Conservation (phyloP, 1,140 invertebrate species). For the Zophobas morio region DNA sequence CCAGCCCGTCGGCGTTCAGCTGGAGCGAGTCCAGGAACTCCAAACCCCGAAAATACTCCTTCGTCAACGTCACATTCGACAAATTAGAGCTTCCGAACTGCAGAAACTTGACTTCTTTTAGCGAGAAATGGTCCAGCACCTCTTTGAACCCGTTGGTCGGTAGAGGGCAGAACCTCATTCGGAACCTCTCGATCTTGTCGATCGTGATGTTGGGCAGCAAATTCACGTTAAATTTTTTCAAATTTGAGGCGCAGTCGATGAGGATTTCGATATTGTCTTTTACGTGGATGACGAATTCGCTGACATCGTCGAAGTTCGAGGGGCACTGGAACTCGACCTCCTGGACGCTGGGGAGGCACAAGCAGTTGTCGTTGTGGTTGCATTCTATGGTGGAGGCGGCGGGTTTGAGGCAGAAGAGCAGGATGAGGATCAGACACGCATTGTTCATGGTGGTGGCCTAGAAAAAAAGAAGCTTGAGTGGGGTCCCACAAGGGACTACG, state of each 20-base stretch:
- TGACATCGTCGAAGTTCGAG: not conserved
- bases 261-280: not conserved
- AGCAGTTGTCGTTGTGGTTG: not conserved
- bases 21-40: not conserved
- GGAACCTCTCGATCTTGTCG: not conserved
- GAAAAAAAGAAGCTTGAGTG: not conserved
- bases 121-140: not conserved
- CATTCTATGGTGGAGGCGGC: not conserved
- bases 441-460: conserved; percentile 10
- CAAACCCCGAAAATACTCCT: conserved; percentile 16
- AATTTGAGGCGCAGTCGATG: not conserved
- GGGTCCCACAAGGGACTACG: too few relatives aligned
- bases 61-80: not conserved
- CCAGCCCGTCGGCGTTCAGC: not conserved
- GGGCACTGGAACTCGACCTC: conserved; percentile 10
- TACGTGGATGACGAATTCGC: not conserved
- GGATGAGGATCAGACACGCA: not conserved
- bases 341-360: not conserved
- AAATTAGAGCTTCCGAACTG: not conserved
- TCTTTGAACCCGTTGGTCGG: not conserved
- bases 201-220: conserved; percentile 5
- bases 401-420: not conserved
- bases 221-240: not conserved
- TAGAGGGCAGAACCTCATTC: conserved; percentile 13
- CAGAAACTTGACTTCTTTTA: conserved; percentile 10